Percentiles rank a stretch among this genome's conserved stretches.
Conservation (phyloP, 2,113 vertebrate species). For the Anarrhichthys ocellatus region DNA sequence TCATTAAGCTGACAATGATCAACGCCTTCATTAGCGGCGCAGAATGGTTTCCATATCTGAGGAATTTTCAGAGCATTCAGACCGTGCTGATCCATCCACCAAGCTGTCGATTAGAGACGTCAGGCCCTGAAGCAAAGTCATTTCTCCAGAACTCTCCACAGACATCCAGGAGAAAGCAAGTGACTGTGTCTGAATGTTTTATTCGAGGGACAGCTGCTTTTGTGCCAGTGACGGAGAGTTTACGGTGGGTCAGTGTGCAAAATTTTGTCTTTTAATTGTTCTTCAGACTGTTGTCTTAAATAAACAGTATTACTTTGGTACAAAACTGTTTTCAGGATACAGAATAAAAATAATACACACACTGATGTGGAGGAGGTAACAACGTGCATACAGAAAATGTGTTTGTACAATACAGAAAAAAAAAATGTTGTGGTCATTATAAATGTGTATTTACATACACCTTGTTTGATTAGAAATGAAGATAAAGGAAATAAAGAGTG, state of each 20-base stretch:
- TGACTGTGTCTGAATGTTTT: constrained; percentile 12
- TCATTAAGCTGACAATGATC: constrained; percentile 75
- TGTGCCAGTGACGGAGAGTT: constrained; percentile 3
- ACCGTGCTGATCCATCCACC: constrained; percentile 49
- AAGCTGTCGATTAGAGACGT: constrained; percentile 59
- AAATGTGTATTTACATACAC: background rate
- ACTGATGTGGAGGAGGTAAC: background rate
- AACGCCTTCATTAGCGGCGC: constrained; percentile 68
- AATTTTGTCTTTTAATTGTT: background rate
- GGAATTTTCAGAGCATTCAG: constrained; percentile 53
- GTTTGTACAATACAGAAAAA: background rate
- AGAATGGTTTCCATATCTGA: constrained; percentile 66
- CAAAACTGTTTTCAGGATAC: background rate
- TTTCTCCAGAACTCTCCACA: constrained; percentile 37
- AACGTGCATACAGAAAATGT: background rate
- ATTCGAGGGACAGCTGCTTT: constrained; percentile 1
- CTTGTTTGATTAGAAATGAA: background rate
- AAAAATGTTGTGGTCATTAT: background rate
- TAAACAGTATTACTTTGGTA: background rate
- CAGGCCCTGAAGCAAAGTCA: constrained; percentile 36
- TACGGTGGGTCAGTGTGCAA: background rate
- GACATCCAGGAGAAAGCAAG: constrained; percentile 41
- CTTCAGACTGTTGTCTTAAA: background rate
- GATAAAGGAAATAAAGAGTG: background rate
- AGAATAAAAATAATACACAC: background rate